Evolutionary conservation across 64 coral and sea anemone genomes (phyloP), one percentile per base, ranked within the genome.

Genomic region (Montipora foliosa): DNA sequence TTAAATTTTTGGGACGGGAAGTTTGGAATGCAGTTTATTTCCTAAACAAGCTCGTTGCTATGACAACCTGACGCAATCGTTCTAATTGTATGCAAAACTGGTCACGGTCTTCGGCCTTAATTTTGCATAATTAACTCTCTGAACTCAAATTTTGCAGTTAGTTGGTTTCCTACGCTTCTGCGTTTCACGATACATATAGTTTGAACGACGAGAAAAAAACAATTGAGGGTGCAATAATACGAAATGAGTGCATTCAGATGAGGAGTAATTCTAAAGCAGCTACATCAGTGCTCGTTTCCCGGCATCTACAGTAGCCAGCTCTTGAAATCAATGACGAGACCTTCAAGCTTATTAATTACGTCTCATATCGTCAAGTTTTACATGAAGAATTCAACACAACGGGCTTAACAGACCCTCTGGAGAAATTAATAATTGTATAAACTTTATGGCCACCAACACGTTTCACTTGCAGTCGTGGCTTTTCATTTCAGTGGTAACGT

Each of bases 101-200:
- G 67, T 51, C 16, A 37, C 37, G 37, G 3, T 20, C 13, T 19
- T 86, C 17, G 44, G 2, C 45, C 82, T 73, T 86, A 86, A 52
- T 72, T 86, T 86, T 86, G 66, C 82, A 86, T 86, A 86, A 86
- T 86, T 86, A 86, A 86, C 82, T 86, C 71, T 50, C 70, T 72
- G 82, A 71, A 71, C 66, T 86, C 45, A 45, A 86, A 71, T 72
- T 50, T 37, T 48, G 49, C 62, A 71, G 5, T 49, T 72, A 53
- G 71, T 72, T 22, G 17, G 46, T 86, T 71, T 17, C 47, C 19
- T 2, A 44, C 75, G 75, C 67, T 71, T n/a, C 15, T 49, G 14
- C 47, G n/a, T 72, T 70, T 16, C 5, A 68, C 66, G 19, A 19
- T 70, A 2, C 2, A 50, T 22, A 37, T 47, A 50, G 44, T 86